A percentile compares a stretch with the other conserved stretches of the same genome.
These are phyloP conservation scores for Lacerta bilineata DNA, from an alignment of 2,797 vertebrate species.

Conservation along the genomic window DNA sequence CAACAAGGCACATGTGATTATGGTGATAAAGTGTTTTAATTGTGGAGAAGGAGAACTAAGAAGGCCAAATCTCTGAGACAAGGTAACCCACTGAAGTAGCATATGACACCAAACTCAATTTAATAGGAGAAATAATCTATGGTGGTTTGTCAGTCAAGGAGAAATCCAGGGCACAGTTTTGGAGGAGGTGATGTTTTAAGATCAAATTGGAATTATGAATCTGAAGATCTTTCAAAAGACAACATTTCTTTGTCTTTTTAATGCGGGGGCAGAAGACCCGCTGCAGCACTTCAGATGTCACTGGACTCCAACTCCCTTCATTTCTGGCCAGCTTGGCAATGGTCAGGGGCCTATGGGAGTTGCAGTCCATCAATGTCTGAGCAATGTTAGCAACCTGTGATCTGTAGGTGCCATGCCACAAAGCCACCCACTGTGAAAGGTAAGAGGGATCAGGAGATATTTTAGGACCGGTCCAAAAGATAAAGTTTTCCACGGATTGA, in stretches of 20 bases:
- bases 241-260: background rate
- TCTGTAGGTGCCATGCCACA: too few species aligned
- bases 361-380: too few species aligned
- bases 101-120: background rate
- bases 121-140: background rate
- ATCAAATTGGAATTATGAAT: constrained; percentile 24
- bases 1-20: constrained; percentile 58
- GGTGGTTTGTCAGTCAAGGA: background rate
- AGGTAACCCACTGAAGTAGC: background rate
- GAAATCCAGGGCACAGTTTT: constrained; percentile 6
- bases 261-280: background rate
- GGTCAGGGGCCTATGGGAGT: too few species aligned
- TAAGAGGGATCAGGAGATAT: too few species aligned
- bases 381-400: too few species aligned
- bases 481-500: too few species aligned
- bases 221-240: constrained; percentile 19
- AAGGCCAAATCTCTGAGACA: constrained; percentile 49
- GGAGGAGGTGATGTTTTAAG: background rate
- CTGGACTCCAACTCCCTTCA: too few species aligned
- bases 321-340: too few species aligned
- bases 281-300: rapidly evolving
- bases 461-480: too few species aligned
- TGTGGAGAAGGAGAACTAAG: constrained; percentile 51
- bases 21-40: constrained; percentile 52
- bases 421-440: too few species aligned